Percentiles rank a stretch among this genome's conserved stretches.
These are phyloP conservation scores for Caenorhabditis sp. DNA, from an alignment of 2,888 invertebrate species.

Conservation along the genomic window DNA sequence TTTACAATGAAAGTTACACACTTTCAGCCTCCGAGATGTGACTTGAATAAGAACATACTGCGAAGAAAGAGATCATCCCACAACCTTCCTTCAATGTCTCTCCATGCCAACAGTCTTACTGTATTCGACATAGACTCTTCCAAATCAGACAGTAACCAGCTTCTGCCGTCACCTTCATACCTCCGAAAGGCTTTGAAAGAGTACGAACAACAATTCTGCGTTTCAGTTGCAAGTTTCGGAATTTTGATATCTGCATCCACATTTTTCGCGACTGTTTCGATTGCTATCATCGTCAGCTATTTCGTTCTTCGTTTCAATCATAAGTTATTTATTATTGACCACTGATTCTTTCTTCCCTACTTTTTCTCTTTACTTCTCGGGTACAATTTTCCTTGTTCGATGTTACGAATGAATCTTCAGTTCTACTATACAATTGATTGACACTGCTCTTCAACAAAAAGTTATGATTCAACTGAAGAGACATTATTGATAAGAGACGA, in stretches of 20 bases:
- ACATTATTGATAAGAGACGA: constrained; percentile 16
- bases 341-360: constrained; percentile 27
- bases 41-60: constrained; percentile 20
- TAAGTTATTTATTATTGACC: constrained; percentile 40
- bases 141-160: constrained; percentile 32
- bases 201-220: constrained; percentile 66
- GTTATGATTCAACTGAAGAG: constrained; percentile 41
- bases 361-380: constrained; percentile 27
- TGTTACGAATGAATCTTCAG: neutral
- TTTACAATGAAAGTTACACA: neutral
- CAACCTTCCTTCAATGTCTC: constrained; percentile 53
- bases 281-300: constrained; percentile 67
- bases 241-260: constrained; percentile 77
- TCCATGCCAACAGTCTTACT: constrained; percentile 79
- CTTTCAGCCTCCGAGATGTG: constrained; percentile 77
- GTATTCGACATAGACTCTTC: constrained; percentile 78
- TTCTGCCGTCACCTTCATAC: constrained; percentile 30
- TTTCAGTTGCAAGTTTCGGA: constrained; percentile 78
- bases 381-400: constrained; percentile 13
- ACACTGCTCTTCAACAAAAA: constrained; percentile 19
- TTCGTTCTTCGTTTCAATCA: constrained; percentile 66
- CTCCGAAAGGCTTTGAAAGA: constrained; percentile 32
- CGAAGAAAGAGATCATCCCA: constrained; percentile 28
- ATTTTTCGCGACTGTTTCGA: constrained; percentile 77
- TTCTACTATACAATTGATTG: neutral